Base-by-base conservation (phyloP, 2,888 invertebrate genomes). In the Diadegma fenestrale region DNA sequence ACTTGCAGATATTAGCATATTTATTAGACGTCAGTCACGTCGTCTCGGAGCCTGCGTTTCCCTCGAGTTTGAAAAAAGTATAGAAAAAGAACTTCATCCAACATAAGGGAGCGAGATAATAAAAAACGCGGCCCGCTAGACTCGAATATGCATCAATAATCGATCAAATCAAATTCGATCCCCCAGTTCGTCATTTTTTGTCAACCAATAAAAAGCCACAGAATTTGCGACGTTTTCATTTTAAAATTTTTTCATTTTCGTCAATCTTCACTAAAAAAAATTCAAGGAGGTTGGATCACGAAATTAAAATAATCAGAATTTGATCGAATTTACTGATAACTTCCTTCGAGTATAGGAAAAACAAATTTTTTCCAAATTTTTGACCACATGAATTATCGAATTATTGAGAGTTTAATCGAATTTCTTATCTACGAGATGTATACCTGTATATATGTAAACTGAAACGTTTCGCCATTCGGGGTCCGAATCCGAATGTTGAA, bases 21-120 rank as follows among this genome's bases (percentile, higher is more conserved):
- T 90, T 90, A 91, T 91, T 91, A 88, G 86, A 88, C 86, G 89
- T 88, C 90, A 88, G 80, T 89, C 84, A 78, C 58, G 61, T 48
- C 66, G 71, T 80, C 66, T 48, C 71, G 58, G 72, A 26, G 66
- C 17, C 66, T 71, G 69, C 61, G 58, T 69, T 43, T 8, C 61
- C 17, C 10, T 51, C 51, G 69, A 63, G 63, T 78, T 73, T 72
- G 33, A 43, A 61, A 82, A 82, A 77, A 63, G 63, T 73, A n/a
- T n/a, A 69, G 54, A 43, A 33, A 61, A 82, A 80, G 80, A 77
- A 63, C 30, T 19, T 37, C 64, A 64, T 77, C 37, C 8, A 68
- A 17, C 43, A 22, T 64, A 84, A 33, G 79, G 51, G 51, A 73
- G 4, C 33, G n/a, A 17, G 73, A 63, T 51, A 64, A 43, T 75